phyloP scores from a whole-genome alignment of 2,113 vertebrate genomes.

The Apodemus sylvaticus region DNA sequence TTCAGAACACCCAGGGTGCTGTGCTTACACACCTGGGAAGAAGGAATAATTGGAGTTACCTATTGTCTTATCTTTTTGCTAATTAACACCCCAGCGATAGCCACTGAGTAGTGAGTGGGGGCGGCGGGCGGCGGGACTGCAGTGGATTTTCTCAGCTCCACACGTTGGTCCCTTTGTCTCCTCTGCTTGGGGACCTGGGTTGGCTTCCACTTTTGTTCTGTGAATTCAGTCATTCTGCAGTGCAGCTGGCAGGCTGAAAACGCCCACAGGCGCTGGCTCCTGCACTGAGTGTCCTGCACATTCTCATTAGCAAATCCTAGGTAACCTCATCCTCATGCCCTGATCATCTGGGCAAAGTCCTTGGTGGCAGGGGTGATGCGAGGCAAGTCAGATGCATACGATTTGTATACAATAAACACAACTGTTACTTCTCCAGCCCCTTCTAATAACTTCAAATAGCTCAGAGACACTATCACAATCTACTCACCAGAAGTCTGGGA shows the following conservation, averaged over 20 bases:
- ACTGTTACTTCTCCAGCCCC: neutral
- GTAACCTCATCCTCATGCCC: neutral
- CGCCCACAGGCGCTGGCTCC: neutral
- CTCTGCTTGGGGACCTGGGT: neutral
- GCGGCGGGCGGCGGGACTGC: neutral
- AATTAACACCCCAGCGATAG: neutral
- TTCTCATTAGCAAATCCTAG: neutral
- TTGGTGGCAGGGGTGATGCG: neutral
- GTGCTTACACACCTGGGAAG: conserved; percentile 30
- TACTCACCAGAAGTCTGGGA: neutral
- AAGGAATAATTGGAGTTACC: neutral
- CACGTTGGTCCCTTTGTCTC: neutral
- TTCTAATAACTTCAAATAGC: conserved; percentile 27
- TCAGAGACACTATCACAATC: neutral
- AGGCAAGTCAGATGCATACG: neutral
- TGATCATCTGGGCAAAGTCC: neutral
- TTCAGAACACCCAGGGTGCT: conserved; percentile 53
- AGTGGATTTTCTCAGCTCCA: neutral
- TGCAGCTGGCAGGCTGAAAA: conserved; percentile 25
- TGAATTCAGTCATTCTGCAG: conserved; percentile 2
- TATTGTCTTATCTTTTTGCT: neutral
- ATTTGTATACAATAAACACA: neutral
- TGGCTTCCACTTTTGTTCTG: conserved; percentile 38
- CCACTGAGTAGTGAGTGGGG: neutral
- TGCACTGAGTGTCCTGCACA: neutral